Conservation (phyloP, 2,797 vertebrate genomes). For the Telmatherina bonti region DNA sequence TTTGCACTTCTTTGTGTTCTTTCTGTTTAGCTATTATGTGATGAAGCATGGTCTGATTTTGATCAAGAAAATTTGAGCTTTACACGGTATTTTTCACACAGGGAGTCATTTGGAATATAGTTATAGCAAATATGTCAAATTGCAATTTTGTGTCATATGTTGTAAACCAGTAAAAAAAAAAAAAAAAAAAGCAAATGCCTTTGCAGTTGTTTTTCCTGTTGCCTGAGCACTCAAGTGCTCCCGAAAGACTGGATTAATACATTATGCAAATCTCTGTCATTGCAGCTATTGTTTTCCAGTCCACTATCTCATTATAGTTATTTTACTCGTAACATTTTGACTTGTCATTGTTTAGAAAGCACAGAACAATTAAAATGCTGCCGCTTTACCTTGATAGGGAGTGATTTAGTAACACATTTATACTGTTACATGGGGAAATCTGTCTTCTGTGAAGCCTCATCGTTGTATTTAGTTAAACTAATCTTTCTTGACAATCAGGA, state of each 20-base stretch:
- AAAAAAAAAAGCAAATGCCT: no score
- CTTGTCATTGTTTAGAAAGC: not conserved
- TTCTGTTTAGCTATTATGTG: not conserved
- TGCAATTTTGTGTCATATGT: not conserved
- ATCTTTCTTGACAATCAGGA: slow-evolving; percentile 3
- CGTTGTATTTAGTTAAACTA: slow-evolving; percentile 4
- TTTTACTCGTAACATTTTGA: not conserved
- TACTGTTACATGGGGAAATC: not conserved
- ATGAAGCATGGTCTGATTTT: not conserved
- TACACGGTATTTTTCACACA: not conserved
- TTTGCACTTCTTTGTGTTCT: not conserved
- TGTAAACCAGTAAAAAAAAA: not conserved
- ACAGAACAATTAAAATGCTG: not conserved
- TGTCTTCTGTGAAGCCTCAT: not conserved
- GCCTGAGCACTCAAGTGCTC: not conserved
- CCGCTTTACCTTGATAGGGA: not conserved
- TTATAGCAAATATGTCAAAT: not conserved
- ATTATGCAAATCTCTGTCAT: not conserved
- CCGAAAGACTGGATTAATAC: not conserved
- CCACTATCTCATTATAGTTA: not conserved
- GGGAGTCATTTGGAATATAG: not conserved
- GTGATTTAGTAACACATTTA: not conserved
- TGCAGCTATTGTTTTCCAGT: not conserved
- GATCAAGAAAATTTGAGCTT: not conserved
- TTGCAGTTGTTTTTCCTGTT: not conserved